Evolutionary conservation across 2,113 vertebrate species (phyloP).

Genomic region (Hydropotes inermis): DNA sequence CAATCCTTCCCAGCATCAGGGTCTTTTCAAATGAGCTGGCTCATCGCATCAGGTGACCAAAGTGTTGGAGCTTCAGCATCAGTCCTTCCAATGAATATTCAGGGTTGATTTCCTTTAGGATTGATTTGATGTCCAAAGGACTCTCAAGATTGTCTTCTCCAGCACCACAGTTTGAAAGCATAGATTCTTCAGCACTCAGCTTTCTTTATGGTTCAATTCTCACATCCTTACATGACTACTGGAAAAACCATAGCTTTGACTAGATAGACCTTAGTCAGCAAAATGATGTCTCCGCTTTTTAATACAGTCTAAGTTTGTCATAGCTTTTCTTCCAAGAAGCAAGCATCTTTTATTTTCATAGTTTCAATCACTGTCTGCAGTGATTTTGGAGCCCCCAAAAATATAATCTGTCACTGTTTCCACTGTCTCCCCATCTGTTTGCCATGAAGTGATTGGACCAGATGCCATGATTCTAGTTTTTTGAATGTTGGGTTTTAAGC

Average conservation of each 20-base stretch:
- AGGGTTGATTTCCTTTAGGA: neutral
- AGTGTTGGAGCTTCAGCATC: neutral
- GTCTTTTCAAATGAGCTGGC: neutral
- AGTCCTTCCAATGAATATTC: neutral
- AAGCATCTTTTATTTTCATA: neutral
- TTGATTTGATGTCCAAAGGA: neutral
- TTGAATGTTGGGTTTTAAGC: neutral
- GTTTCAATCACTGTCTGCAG: neutral
- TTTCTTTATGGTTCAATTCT: neutral
- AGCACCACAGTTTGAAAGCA: neutral
- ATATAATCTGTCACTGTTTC: neutral
- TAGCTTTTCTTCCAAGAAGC: neutral
- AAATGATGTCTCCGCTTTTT: neutral
- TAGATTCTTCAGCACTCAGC: neutral
- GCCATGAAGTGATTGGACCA: neutral
- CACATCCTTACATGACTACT: neutral
- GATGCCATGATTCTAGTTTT: neutral
- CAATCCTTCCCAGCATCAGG: neutral
- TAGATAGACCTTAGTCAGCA: neutral
- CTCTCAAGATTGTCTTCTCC: neutral
- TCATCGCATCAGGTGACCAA: neutral
- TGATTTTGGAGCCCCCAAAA: neutral
- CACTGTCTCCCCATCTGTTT: neutral
- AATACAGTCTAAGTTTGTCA: neutral
- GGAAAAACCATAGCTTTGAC: neutral